Evolutionary conservation across 2,113 vertebrate genomes (phyloP), one percentile per base, ranked within the genome.

Genomic region (Hucho hucho): DNA sequence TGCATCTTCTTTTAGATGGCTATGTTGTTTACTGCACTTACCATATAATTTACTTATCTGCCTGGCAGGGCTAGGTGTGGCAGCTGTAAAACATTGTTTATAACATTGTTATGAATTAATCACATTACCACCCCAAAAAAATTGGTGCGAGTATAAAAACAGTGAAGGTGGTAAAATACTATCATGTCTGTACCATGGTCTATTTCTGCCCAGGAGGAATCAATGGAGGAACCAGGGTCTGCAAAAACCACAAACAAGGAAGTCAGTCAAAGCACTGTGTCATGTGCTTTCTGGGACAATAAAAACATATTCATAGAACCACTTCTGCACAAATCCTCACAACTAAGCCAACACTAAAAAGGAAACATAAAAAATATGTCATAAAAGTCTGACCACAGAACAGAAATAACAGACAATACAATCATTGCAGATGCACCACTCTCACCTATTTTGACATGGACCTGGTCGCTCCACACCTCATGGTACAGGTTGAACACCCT

Each of bases 401-500:
- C 58, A 66, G 25, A 28, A 16, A 67, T 9, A 32, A 1, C 18
- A 18, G 28, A 20, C 6, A 16, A 67, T 20, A 37, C 28, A 29
- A 20, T 32, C 24, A 67, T 18, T 18, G 26, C 64, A n/a, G 64
- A 32, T 26, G 16, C 14, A 67, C 16, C 22, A 65, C 25, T 59
- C 76, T 90, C 84, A 96, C 95, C 95, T 0, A 96, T 94, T 70
- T 86, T 89, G 73, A 96, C 87, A 0, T 87, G 74, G 59, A 92
- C 93, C 0, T 88, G 81, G 66, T 81, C 81, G 71, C 92, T 96
- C 95, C 94, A 95, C 0, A 79, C 67, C 77, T 95, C 93, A 0
- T 95, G 95, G 88, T 94, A 94, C 25, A 94, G 81, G 79, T 94
- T 96, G 76, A 91, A 95, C 56, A 93, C 91, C 0, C 76, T 93